Conservation (phyloP, 1,140 invertebrate genomes). For the Eriosoma lanigerum region DNA sequence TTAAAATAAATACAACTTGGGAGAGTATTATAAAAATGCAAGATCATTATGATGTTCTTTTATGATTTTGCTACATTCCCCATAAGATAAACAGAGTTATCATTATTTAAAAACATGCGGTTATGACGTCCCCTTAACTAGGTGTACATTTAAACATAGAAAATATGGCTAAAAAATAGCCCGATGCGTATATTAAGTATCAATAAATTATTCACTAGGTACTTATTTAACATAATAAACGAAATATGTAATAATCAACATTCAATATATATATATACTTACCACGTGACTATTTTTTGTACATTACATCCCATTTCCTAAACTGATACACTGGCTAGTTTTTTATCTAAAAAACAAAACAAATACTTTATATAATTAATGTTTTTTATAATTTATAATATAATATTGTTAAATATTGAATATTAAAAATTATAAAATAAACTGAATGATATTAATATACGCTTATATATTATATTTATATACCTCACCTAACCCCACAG, state of each 20-base stretch:
- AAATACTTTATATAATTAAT: neutral
- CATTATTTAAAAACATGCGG: no score
- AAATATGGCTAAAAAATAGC: no score
- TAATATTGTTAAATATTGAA: neutral
- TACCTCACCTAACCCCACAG: neutral
- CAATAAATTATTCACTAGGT: neutral
- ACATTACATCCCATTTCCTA: slow-evolving; percentile 51
- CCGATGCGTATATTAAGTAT: no score
- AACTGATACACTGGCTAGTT: slow-evolving; percentile 36
- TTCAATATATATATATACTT: neutral
- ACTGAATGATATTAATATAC: neutral
- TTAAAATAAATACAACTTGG: no score
- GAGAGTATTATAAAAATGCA: no score
- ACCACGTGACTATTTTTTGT: slow-evolving; percentile 50
- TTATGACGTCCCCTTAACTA: no score
- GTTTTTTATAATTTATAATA: neutral
- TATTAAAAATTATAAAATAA: neutral
- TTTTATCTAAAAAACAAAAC: slow-evolving; percentile 37
- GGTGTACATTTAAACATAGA: no score
- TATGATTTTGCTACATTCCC: no score
- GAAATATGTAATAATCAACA: neutral
- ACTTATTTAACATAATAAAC: neutral
- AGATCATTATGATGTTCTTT: no score
- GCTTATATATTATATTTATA: neutral
- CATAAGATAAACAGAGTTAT: no score